Base-by-base conservation (phyloP, 2,113 vertebrate species). In the Asarcornis scutulata region DNA sequence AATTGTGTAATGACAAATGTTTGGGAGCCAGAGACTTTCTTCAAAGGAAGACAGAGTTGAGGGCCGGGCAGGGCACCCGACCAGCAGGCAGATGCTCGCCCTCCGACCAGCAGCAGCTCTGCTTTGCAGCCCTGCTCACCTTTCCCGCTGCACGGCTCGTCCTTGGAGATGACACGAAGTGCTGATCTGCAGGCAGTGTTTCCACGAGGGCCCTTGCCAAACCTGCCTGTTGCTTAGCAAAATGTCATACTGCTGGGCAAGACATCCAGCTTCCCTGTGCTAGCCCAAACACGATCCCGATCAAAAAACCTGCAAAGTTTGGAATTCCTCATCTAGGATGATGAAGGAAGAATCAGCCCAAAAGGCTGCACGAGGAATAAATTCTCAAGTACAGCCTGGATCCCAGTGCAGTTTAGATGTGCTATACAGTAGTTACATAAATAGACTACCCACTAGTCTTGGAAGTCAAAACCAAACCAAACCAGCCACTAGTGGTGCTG, bases 41-140 rank as follows among this genome's bases (percentile, higher is more conserved):
- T 53, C 55, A 83, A 27, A 71, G 64, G 34, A 82, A 4, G 34
- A 50, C 1, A 6, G 55, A 12, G 2, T 40, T 59, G 31, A 59
- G 67, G 44, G 48, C 17, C 14, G 13, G 17, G 36, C 36, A 42
- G 15, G 53, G 52, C 8, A 8, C 17, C 63, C 12, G 58, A 31
- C 7, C 34, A 25, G 58, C 17, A n/a, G 48, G 21, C 6, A 46
- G 26, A 12, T 4, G 36, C 69, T 29, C 22, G 6, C 7, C 14
- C 34, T 36, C 56, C 0, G 1, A 9, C 10, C 0, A 3, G 23
- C 32, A 8, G 52, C 17, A 16, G 32, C 40, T 58, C 67, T 20
- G 74, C 46, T 46, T 22, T 16, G 0, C 7, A 2, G 59, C 2
- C 0, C 17, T 7, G 14, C 83, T 7, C 12, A 18, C 3, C 62